Conservation (phyloP, 1,140 invertebrate genomes). For the Lanistes nyassanus region DNA sequence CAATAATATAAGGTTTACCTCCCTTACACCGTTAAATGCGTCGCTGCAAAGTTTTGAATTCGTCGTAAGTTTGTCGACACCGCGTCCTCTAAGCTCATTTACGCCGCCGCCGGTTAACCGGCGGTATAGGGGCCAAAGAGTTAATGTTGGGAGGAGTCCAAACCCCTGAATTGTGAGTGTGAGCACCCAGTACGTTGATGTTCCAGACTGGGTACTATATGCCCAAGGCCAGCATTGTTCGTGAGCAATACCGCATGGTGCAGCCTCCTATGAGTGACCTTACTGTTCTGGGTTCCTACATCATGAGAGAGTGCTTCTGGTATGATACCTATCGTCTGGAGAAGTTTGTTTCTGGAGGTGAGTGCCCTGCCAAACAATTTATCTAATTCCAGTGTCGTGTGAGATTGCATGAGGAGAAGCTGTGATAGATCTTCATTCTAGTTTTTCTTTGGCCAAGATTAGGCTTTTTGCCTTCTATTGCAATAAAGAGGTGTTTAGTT, state of each 20-base stretch:
- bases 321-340: conserved; percentile 81
- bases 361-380: conserved; percentile 2
- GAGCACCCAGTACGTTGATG: conserved; percentile 6
- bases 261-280: conserved; percentile 78
- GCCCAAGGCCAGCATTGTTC: conserved; percentile 80
- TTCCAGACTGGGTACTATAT: conserved; percentile 79
- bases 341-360: conserved; percentile 37
- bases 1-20: no score
- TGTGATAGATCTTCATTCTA: not conserved
- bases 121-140: no score
- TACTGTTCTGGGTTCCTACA: conserved; percentile 75
- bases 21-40: no score
- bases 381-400: not conserved
- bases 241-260: conserved; percentile 81
- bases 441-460: not conserved
- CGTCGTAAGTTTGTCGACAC: no score
- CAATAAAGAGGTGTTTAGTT: not conserved
- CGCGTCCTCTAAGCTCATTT: no score
- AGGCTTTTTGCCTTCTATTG: not conserved
- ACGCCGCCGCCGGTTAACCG: no score
- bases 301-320: conserved; percentile 77
- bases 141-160: no score
- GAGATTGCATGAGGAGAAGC: not conserved
- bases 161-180: no score
- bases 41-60: no score